phyloP scores from a whole-genome alignment of 1,140 invertebrate genomes.

The Cherax quadricarinatus region DNA sequence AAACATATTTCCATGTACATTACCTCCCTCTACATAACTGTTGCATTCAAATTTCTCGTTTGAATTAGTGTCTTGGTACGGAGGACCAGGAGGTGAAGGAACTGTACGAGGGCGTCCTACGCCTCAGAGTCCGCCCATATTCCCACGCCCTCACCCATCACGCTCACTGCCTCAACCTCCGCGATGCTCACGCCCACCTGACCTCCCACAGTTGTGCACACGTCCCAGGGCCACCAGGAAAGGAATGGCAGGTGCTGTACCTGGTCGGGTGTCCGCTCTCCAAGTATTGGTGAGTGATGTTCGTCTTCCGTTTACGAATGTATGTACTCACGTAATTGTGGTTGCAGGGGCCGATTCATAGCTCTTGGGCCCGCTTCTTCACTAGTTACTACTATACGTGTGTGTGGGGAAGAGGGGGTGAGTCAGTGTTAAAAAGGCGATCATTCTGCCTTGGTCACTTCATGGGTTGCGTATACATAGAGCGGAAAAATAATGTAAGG shows the following conservation, averaged over 20 bases:
- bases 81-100: conserved; percentile 60
- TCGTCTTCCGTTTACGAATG: no score
- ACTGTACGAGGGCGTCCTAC: conserved; percentile 47
- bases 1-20: no score
- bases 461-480: no score
- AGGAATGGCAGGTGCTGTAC: conserved; percentile 26
- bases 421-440: no score
- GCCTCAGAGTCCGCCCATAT: conserved; percentile 26
- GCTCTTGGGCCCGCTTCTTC: no score
- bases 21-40: no score
- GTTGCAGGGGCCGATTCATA: no score
- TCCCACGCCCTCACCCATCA: background rate
- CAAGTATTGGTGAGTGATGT: conserved; percentile 48
- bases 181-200: background rate
- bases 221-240: background rate
- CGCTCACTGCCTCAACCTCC: background rate
- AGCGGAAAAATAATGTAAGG: no score
- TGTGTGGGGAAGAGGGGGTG: no score
- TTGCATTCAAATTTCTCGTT: background rate
- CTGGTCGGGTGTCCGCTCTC: conserved; percentile 53
- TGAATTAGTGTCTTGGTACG: conserved; percentile 44
- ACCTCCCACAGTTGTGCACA: background rate
- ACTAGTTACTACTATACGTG: no score
- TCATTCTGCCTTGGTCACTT: no score
- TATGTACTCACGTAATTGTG: no score